Evolutionary conservation across 1,140 invertebrate species (phyloP), one percentile per base, ranked within the genome.

Genomic region (Tetramorium alpestre): DNA sequence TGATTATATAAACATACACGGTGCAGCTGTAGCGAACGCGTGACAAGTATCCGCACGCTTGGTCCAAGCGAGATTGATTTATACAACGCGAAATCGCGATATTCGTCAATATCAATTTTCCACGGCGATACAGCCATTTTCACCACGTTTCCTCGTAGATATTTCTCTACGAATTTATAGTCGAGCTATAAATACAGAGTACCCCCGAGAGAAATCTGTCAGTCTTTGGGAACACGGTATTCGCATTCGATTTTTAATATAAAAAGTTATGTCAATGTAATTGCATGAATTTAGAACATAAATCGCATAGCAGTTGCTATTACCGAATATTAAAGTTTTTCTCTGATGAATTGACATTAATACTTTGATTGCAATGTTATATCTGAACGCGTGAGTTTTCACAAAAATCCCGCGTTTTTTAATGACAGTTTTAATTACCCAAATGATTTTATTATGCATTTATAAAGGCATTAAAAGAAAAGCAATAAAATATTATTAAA

Each of bases 21-120:
- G 7, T 18, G 54, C 54, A n/a, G 25, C 7, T 33, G 13, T 41
- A 49, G 16, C 64, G 3, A 60, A 72, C 33, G 49, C 64, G 33
- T 25, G 67, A 73, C 51, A 65, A 62, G 41, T 38, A 84, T 82
- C 49, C 38, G 38, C 75, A 60, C 22, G 58, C 41, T 13, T 64
- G 62, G 22, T 54, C 64, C 65, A 22, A 16, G 22, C 41, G 54
- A 62, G 69, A 84, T 84, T 84, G 80, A 84, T 84, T 75, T 84
- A 84, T 44, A 44, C 80, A 67, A 82, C n/a, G 51, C 41, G 11
- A 82, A 82, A 28, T 84, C 41, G 80, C 28, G 80, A 84, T 49
- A 60, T 62, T 84, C 67, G 69, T 84, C 80, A 84, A 84, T 75
- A 84, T 84, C 80, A 84, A 84, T 84, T 75, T 84, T 49, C 41